A percentile compares a stretch with the other conserved stretches of the same genome.
phyloP scores from a whole-genome alignment of 2,888 invertebrate genomes.

The Tolmerus cingulatus region DNA sequence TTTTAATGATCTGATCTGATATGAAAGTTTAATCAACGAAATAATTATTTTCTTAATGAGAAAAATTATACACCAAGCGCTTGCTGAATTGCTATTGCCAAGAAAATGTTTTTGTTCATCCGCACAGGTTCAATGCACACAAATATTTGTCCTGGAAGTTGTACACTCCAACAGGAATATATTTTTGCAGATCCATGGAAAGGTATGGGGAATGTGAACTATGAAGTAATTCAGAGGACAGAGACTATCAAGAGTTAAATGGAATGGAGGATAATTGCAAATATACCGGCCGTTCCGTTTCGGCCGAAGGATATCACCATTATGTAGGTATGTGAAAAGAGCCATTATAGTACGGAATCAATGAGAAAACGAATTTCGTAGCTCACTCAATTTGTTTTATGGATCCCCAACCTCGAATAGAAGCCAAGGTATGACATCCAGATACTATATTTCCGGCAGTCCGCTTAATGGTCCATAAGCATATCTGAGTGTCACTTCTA shows the following conservation, averaged over 20 bases:
- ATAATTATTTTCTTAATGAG: neutral
- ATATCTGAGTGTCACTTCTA: neutral
- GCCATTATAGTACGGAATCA: neutral
- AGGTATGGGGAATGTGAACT: neutral
- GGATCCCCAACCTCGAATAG: neutral
- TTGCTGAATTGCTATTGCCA: neutral
- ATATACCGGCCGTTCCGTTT: neutral
- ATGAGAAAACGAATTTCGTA: neutral
- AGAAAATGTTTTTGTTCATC: neutral
- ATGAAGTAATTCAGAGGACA: neutral
- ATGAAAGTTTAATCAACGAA: neutral
- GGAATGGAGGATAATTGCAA: slow-evolving; percentile 7
- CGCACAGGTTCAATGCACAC: neutral
- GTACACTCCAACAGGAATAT: neutral
- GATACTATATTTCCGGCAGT: neutral
- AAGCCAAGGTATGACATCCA: neutral
- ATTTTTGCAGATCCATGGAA: neutral
- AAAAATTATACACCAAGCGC: neutral
- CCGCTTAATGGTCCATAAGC: neutral
- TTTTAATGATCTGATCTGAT: neutral
- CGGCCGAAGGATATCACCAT: neutral
- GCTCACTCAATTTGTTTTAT: slow-evolving; percentile 14
- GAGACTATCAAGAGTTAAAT: neutral
- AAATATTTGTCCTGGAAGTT: neutral
- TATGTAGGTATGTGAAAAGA: neutral